These are phyloP conservation scores for Tangara arthus DNA, from an alignment of 2,797 vertebrate genomes.

Conservation along the genomic window DNA sequence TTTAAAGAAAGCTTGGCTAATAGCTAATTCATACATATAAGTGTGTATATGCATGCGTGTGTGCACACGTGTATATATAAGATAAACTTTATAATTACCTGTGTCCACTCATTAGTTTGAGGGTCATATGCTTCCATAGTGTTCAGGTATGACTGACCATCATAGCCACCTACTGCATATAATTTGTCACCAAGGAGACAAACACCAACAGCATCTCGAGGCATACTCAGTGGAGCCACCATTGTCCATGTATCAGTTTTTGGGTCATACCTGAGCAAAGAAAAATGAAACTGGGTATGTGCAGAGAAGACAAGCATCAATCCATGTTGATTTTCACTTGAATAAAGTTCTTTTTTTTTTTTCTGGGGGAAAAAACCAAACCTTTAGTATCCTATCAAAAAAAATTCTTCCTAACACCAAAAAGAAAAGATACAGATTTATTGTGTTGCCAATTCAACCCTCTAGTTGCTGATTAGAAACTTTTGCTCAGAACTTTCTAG, in stretches of 20 bases:
- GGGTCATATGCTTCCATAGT: conserved; percentile 83
- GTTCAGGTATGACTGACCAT: conserved; percentile 80
- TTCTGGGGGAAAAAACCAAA: rapidly evolving
- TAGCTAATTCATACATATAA: not conserved
- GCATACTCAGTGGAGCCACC: conserved; percentile 80
- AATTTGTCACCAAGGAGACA: conserved; percentile 80
- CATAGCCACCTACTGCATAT: conserved; percentile 80
- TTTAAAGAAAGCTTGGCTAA: not conserved
- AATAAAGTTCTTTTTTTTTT: not conserved
- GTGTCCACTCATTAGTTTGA: conserved; percentile 81
- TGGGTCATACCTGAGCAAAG: conserved; percentile 74
- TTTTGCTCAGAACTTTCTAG: not conserved
- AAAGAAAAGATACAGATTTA: not conserved
- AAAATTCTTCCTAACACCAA: not conserved
- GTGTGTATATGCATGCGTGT: too few species aligned
- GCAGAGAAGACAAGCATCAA: not conserved
- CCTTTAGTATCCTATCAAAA: not conserved
- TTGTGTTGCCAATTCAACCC: not conserved
- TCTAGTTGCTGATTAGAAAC: not conserved
- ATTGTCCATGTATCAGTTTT: conserved; percentile 83
- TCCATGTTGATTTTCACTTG: not conserved
- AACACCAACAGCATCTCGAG: conserved; percentile 80
- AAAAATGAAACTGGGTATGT: not conserved
- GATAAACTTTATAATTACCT: conserved; percentile 57
- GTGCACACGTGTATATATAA: rapidly evolving